A percentile compares a stretch with the other conserved stretches of the same genome.
phyloP scores from a whole-genome alignment of 2,113 vertebrate species.

The Callionymus lyra region DNA sequence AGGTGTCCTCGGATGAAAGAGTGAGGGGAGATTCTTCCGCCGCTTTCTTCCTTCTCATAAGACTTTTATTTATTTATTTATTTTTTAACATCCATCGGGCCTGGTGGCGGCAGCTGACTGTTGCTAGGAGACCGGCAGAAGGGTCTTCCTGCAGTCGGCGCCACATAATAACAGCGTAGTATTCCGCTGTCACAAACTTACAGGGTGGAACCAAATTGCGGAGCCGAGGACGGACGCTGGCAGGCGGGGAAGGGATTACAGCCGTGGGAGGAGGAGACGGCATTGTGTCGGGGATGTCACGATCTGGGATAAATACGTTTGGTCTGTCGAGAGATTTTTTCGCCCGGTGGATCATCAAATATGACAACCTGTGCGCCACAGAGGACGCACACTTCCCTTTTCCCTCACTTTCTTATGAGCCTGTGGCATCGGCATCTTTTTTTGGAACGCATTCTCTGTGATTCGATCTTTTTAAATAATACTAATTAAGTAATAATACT shows the following conservation, averaged over 20 bases:
- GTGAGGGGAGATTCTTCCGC: slow-evolving; percentile 6
- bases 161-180: slow-evolving; percentile 66
- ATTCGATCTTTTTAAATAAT: too few relatives aligned
- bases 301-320: not conserved
- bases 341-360: too few relatives aligned
- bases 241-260: slow-evolving; percentile 31
- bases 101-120: slow-evolving; percentile 56
- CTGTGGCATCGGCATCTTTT: too few relatives aligned
- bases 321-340: too few relatives aligned
- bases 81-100: slow-evolving; percentile 57
- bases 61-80: too few relatives aligned
- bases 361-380: not conserved
- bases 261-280: slow-evolving; percentile 16
- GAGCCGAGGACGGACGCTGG: slow-evolving; percentile 20
- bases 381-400: too few relatives aligned
- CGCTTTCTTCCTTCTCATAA: slow-evolving; percentile 25
- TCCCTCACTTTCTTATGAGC: too few relatives aligned
- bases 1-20: too few relatives aligned
- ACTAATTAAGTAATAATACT: too few relatives aligned
- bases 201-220: slow-evolving; percentile 43
- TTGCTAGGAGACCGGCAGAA: slow-evolving; percentile 71
- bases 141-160: slow-evolving; percentile 48
- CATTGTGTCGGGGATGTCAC: slow-evolving; percentile 24
- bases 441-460: too few relatives aligned
- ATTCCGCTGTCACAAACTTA: slow-evolving; percentile 58